A percentile compares a stretch with the other conserved stretches of the same genome.
phyloP scores from a whole-genome alignment of 1,140 invertebrate species.

The Penaeus chinensis region DNA sequence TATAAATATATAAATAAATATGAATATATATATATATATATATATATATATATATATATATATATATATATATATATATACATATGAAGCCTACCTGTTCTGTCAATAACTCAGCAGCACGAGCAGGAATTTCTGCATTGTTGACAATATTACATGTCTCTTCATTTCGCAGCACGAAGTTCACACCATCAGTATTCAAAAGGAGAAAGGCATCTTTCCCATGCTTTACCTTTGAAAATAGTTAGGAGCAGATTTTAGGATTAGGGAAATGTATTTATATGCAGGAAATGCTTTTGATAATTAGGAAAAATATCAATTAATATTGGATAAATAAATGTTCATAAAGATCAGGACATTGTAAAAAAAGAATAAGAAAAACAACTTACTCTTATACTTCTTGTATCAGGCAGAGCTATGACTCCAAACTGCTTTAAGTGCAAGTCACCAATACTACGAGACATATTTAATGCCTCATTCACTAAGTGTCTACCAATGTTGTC shows the following conservation, averaged over 20 bases:
- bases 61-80: background rate
- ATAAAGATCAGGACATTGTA: background rate
- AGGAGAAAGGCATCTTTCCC: constrained; percentile 72
- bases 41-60: constrained; percentile 2
- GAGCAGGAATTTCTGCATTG: constrained; percentile 69
- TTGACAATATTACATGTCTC: constrained; percentile 72
- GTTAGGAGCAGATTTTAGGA: too few species aligned
- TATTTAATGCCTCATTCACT: constrained; percentile 71
- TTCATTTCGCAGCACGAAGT: constrained; percentile 71
- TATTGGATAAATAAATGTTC: background rate
- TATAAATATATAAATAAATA: constrained; percentile 23
- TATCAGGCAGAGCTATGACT: constrained; percentile 71
- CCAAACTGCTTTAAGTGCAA: constrained; percentile 72
- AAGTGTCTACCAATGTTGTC: constrained; percentile 70
- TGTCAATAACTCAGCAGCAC: constrained; percentile 70
- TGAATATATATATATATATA: constrained; percentile 14
- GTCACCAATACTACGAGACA: constrained; percentile 75
- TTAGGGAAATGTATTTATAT: too few species aligned
- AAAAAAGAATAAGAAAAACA: background rate
- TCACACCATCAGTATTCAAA: constrained; percentile 73
- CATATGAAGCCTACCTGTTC: constrained; percentile 65
- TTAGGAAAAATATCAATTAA: background rate
- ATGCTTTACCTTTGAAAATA: constrained; percentile 70
- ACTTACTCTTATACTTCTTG: constrained; percentile 68
- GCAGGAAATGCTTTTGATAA: too few species aligned